Evolutionary conservation across 2,113 vertebrate species (phyloP).

Genomic region (Zosterops hypoxanthus): DNA sequence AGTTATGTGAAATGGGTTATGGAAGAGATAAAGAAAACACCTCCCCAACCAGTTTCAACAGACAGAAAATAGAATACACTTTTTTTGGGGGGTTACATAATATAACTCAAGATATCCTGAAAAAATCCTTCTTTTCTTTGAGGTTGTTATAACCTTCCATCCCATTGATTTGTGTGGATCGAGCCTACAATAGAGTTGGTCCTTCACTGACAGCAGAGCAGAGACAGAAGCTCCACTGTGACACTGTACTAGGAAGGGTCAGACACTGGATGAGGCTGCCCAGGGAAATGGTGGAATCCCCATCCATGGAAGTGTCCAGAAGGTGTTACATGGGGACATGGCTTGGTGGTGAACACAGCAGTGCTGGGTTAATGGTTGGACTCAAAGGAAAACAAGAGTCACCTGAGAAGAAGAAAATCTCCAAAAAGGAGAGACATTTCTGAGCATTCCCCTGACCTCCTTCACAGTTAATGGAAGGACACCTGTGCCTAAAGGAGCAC

Average conservation of each 20-base stretch:
- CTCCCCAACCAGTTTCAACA: no score
- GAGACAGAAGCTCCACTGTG: neutral
- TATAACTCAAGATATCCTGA: neutral
- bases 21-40: no score
- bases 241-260: accelerated
- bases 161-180: neutral
- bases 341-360: neutral
- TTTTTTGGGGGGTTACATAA: no score
- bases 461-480: neutral
- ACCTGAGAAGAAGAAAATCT: neutral
- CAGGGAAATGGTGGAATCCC: neutral
- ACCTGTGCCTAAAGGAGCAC: neutral
- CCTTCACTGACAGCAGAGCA: neutral
- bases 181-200: accelerated
- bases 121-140: neutral
- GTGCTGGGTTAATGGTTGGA: neutral
- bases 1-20: no score
- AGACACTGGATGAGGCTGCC: neutral
- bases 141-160: neutral
- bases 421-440: neutral
- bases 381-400: neutral
- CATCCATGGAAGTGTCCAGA: neutral
- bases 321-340: no score
- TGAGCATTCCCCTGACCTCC: neutral
- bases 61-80: no score